Base-by-base conservation (phyloP, 1,140 invertebrate species). In the Eriosoma lanigerum region DNA sequence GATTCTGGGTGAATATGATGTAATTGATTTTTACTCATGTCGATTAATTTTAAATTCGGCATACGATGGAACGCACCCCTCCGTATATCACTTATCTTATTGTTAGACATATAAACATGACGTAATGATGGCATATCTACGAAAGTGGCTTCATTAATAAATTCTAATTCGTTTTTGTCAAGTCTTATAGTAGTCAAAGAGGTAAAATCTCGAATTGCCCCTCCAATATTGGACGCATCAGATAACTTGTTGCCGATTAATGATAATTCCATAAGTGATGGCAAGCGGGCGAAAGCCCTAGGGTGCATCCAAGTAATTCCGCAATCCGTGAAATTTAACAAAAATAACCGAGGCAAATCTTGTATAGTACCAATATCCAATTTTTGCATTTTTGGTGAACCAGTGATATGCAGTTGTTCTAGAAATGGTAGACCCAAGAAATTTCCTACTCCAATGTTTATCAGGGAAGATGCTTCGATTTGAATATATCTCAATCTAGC, bases 281-380 rank as follows among this genome's bases (percentile, higher is more conserved):
- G 91, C 50, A 96, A 85, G 78, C 91, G 86, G 17, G 91, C 89
- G 29, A 96, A 86, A 0, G 93, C 89, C 82, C 93, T 87, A 60
- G 93, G 90, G 84, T 95, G 93, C 29, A 96, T 90, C 88, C 90
- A 91, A n/a, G 89, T 89, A 3, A 96, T 87, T 0, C 91, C 93
- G 84, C 93, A 94, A 81, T 91, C 86, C 0, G 90, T 93, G 50
- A 96, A 89, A 84, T 96, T 94, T 1, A 95, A 85, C 82, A 91
- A 86, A 78, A 88, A 88, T 24, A 96, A 86, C 70, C 91, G 89
- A 0, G 92, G 92, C 46, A 96, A 86, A 82, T 92, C 90, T 66
- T 91, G 89, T 58, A 96, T 89, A 0, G 93, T 86, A 62, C 91
- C 92, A 64, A 91, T 89, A 84, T 93, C 93, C 0, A 95, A 83